phyloP scores from a whole-genome alignment of 2,797 vertebrate species.

The Ctenopoma multispine region DNA sequence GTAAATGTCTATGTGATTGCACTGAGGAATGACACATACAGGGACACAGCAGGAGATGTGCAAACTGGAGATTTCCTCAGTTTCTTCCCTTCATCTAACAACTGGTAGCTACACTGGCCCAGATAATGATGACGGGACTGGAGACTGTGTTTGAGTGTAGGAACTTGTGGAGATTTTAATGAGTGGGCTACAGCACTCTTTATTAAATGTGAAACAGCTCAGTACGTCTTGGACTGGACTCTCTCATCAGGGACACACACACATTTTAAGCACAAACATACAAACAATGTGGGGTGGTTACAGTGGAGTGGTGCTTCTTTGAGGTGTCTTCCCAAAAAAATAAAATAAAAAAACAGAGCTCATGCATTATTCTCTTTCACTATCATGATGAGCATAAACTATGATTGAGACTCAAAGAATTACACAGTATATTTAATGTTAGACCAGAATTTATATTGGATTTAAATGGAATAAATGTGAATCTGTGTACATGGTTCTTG shows the following conservation, averaged over 20 bases:
- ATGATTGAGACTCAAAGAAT: background rate
- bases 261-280: background rate
- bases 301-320: background rate
- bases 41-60: background rate
- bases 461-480: background rate
- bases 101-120: conserved; percentile 6
- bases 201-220: conserved; percentile 9
- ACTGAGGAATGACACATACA: background rate
- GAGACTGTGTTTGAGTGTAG: background rate
- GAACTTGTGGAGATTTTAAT: conserved; percentile 15
- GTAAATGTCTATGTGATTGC: background rate
- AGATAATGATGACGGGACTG: conserved; percentile 20
- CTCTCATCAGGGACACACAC: background rate
- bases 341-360: background rate
- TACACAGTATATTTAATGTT: background rate
- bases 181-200: background rate
- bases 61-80: conserved; percentile 2
- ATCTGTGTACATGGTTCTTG: background rate
- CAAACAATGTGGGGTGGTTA: conserved; percentile 4
- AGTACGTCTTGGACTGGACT: background rate
- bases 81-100: conserved; percentile 6
- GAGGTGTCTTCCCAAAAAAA: background rate
- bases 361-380: conserved; percentile 5
- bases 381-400: background rate
- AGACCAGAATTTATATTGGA: too few relatives aligned